These are phyloP conservation scores for Pelecanoides urinatrix DNA, from an alignment of 2,113 vertebrate species.

Conservation along the genomic window DNA sequence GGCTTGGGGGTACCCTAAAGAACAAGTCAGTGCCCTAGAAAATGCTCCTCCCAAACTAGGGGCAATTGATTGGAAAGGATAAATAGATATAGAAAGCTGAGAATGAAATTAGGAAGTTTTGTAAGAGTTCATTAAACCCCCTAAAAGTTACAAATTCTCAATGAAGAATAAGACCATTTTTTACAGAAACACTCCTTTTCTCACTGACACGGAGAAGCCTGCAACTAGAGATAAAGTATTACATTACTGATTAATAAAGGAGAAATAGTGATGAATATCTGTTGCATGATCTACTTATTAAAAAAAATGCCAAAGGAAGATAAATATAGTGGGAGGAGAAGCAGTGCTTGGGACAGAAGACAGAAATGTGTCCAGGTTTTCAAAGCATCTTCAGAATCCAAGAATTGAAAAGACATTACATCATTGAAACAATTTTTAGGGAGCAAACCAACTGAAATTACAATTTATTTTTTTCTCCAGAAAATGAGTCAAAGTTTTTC, in stretches of 20 bases:
- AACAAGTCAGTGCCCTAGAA: not conserved
- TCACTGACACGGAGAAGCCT: not conserved
- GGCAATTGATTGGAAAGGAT: not conserved
- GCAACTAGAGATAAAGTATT: not conserved
- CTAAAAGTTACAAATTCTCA: not conserved
- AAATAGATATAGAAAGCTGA: not conserved
- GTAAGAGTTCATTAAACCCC: not conserved
- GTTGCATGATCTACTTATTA: no score
- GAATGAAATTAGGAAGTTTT: not conserved
- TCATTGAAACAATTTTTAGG: not conserved
- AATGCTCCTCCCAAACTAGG: not conserved
- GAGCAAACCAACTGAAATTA: not conserved
- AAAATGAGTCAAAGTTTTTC: not conserved
- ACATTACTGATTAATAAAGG: not conserved
- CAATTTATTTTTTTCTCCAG: not conserved
- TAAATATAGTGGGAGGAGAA: not conserved
- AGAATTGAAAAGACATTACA: not conserved
- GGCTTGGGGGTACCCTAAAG: not conserved
- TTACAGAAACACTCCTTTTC: not conserved
- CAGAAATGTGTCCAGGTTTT: not conserved
- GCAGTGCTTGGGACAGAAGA: not conserved
- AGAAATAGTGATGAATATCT: not conserved
- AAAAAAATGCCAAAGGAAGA: not conserved
- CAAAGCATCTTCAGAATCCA: not conserved
- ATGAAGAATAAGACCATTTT: not conserved